A percentile compares a stretch with the other conserved stretches of the same genome.
Evolutionary conservation across 2,797 vertebrate genomes (phyloP).

Genomic region (Florisuga fusca): DNA sequence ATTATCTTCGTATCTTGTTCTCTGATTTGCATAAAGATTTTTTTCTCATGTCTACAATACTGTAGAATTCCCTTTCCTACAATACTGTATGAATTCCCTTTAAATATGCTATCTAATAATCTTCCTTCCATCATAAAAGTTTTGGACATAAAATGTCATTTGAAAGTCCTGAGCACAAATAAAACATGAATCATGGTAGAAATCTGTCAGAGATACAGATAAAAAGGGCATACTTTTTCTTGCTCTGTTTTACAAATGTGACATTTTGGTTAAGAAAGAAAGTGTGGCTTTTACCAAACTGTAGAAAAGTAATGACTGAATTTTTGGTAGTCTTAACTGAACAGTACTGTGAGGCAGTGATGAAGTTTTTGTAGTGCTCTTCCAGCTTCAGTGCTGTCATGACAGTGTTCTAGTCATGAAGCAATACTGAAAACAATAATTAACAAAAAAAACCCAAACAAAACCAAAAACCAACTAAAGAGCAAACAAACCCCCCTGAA

Average conservation of each 20-base stretch:
- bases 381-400: neutral
- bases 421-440: neutral
- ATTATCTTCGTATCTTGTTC: neutral
- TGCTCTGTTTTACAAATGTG: neutral
- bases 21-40: neutral
- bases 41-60: neutral
- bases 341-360: neutral
- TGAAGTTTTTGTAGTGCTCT: neutral
- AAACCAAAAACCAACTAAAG: neutral
- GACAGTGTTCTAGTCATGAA: neutral
- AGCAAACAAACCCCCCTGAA: neutral
- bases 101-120: neutral
- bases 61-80: neutral
- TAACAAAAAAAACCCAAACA: neutral
- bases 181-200: neutral
- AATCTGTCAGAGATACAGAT: neutral
- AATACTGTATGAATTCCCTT: neutral
- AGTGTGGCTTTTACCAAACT: neutral
- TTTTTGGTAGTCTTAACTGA: neutral
- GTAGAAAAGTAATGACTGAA: neutral
- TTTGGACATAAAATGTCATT: neutral
- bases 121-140: neutral
- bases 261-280: neutral
- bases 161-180: neutral
- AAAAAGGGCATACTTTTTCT: neutral